Percentiles rank a stretch among this genome's conserved stretches.
phyloP scores from a whole-genome alignment of 64 coral and sea anemone genomes.

The Anthopleura sola region DNA sequence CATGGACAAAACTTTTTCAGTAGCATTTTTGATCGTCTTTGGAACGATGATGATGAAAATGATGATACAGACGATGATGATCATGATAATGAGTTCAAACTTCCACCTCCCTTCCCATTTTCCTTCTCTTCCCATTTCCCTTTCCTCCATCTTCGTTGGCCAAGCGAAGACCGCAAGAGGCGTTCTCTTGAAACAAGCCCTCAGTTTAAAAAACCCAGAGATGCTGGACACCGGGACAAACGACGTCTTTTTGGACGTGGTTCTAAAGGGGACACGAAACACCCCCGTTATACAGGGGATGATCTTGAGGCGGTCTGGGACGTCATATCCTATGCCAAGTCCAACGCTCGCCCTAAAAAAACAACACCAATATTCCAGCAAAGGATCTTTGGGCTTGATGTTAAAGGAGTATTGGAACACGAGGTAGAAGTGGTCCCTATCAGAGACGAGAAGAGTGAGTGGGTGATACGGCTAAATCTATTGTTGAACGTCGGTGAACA shows the following conservation, averaged over 20 bases:
- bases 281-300: not conserved
- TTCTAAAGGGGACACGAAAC: not conserved
- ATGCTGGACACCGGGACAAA: not conserved
- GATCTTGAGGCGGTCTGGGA: slow-evolving; percentile 11
- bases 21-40: not conserved
- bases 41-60: not conserved
- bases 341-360: not conserved
- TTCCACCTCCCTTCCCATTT: not conserved
- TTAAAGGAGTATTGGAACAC: slow-evolving; percentile 1
- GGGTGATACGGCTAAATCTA: not conserved
- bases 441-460: not conserved
- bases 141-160: not conserved
- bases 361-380: not conserved
- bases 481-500: not conserved
- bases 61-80: not conserved
- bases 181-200: not conserved
- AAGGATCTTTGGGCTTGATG: not conserved
- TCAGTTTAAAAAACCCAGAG: not conserved
- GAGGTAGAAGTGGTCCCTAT: not conserved
- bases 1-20: not conserved
- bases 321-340: not conserved
- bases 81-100: not conserved
- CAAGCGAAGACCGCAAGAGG: not conserved
- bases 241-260: slow-evolving; percentile 8
- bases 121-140: slow-evolving; percentile 14